A percentile compares a stretch with the other conserved stretches of the same genome.
Evolutionary conservation across 2,113 vertebrate genomes (phyloP).

Genomic region (Larimichthys polyactis): DNA sequence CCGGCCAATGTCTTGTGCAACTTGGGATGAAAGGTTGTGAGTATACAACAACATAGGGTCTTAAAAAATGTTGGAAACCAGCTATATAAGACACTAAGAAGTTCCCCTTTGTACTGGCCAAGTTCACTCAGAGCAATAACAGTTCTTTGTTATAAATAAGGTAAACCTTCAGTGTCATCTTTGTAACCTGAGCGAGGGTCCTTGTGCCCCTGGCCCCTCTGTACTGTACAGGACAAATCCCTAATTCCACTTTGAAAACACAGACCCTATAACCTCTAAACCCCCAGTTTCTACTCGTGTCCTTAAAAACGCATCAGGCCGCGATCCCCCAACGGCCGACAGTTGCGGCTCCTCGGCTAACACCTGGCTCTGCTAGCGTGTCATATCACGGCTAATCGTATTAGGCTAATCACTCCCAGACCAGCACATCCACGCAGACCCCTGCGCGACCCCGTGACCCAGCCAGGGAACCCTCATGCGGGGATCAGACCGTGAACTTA

Average conservation of each 20-base stretch:
- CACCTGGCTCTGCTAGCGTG: constrained; percentile 75
- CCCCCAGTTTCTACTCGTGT: not conserved
- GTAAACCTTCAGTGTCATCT: not conserved
- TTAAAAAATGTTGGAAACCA: too few relatives aligned
- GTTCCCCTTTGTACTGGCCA: not conserved
- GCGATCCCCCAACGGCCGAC: constrained; percentile 4
- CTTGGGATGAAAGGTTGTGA: not conserved
- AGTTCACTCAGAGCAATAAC: not conserved
- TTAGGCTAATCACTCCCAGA: constrained; percentile 76
- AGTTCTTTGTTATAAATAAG: not conserved
- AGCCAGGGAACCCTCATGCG: constrained; percentile 47
- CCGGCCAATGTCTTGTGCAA: not conserved
- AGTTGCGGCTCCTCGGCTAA: constrained; percentile 36
- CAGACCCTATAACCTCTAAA: constrained; percentile 3
- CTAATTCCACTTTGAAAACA: not conserved
- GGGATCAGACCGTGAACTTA: constrained; percentile 67
- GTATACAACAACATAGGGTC: not conserved
- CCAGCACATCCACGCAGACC: constrained; percentile 73
- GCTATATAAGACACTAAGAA: too few relatives aligned
- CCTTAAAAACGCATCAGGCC: constrained; percentile 20
- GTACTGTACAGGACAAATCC: not conserved
- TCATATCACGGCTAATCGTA: constrained; percentile 73
- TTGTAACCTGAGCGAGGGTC: not conserved
- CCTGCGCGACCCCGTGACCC: constrained; percentile 59
- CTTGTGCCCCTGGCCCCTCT: not conserved